Base-by-base conservation (phyloP, 2,113 vertebrate species). In the Urocolius indicus region DNA sequence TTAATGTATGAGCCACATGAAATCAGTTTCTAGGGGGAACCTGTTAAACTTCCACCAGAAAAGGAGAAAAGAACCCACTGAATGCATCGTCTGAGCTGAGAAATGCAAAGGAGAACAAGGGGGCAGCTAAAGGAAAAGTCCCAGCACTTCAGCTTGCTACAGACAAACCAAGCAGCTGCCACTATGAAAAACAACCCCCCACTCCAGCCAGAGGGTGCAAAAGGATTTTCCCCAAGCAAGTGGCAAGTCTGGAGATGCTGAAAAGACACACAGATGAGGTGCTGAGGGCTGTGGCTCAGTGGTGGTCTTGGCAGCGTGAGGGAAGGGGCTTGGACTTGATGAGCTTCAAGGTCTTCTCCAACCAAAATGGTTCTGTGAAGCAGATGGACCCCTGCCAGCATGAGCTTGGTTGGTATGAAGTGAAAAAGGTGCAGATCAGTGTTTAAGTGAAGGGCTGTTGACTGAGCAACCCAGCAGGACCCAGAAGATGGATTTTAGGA, bases 161-260 rank as follows among this genome's bases (percentile, higher is more conserved):
- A 75, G 66, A 62, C 73, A 83, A 95, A 68, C 11, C 24, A 57
- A 94, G 90, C 93, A 87, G 91, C 91, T 84, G 86, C 48, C 38
- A 9, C 69, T 24, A 41, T 14, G 58, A 66, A 76, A 49, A 75
- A 49, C 58, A 85, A n/a, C n/a, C n/a, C 65, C 58, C 14, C 8
- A 0, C 7, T 51, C 71, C 82, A 61, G 41, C n/a, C 24, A 18
- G 59, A 29, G 32, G 65, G 48, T 29, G 21, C 68, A 61, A 76
- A 77, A 76, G 10, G 0, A 20, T 43, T 63, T 55, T 62, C 34
- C 75, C 59, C 36, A 76, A 32, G 69, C 74, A 94, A 92, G 66
- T 3, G 4, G 11, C 27, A 75, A 41, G 38, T 12, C 38, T 41
- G 38, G 38, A 41, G 38, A 41, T 41, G 38, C 38, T 41, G 38